Evolutionary conservation across 2,888 invertebrate genomes (phyloP).

Genomic region (Linnaemya vulpina): DNA sequence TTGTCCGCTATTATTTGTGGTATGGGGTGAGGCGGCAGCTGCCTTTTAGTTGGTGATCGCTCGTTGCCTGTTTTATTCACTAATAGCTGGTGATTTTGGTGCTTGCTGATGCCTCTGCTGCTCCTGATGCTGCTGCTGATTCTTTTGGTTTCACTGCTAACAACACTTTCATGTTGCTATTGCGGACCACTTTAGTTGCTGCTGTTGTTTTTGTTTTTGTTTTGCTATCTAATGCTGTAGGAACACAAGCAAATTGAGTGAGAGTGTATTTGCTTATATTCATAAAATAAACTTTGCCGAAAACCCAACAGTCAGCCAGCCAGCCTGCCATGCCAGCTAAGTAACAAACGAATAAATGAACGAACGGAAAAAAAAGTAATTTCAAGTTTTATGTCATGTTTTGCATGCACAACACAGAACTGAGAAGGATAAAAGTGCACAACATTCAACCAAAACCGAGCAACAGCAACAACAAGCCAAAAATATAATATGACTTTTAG

Average conservation of each 20-base stretch:
- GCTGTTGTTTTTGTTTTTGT: constrained; percentile 33
- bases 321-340: not conserved
- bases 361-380: constrained; percentile 69
- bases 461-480: constrained; percentile 38
- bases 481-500: constrained; percentile 41
- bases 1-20: constrained; percentile 56
- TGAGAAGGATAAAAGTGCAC: constrained; percentile 35
- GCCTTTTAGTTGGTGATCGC: constrained; percentile 7
- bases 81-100: constrained; percentile 39
- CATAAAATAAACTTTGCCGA: constrained; percentile 54
- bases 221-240: constrained; percentile 41
- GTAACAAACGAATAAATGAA: constrained; percentile 39
- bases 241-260: constrained; percentile 47
- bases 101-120: constrained; percentile 49
- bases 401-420: constrained; percentile 68
- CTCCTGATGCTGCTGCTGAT: constrained; percentile 10
- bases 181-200: constrained; percentile 26
- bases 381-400: constrained; percentile 73
- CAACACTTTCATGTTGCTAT: constrained; percentile 49
- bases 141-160: constrained; percentile 29
- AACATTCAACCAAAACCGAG: constrained; percentile 9
- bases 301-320: constrained; percentile 24
- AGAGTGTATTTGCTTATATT: constrained; percentile 15
- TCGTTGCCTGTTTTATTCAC: constrained; percentile 22
- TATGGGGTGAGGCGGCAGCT: constrained; percentile 13